Conservation (phyloP, 2,113 vertebrate species). For the Elanus axillaris region DNA sequence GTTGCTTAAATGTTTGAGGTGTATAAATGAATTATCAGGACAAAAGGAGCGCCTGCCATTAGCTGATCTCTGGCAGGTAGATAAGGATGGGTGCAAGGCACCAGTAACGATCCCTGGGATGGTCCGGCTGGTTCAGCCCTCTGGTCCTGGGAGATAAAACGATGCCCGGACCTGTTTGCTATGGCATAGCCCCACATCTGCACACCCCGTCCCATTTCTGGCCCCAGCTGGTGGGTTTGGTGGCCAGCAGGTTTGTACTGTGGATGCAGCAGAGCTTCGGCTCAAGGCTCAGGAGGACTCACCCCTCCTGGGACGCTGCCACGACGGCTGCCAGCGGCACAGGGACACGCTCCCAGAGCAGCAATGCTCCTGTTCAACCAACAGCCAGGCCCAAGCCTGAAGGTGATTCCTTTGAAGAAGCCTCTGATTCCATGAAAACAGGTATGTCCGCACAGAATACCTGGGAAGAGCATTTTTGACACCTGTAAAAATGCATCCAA, state of each 20-base stretch:
- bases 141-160: background rate
- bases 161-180: background rate
- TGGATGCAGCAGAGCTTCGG: background rate
- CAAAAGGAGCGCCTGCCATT: background rate
- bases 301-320: background rate
- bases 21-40: background rate
- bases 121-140: background rate
- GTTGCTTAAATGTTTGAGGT: background rate
- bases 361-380: background rate
- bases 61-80: background rate
- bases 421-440: background rate
- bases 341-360: background rate
- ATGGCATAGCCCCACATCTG: background rate
- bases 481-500: background rate
- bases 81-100: fast-evolving
- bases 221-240: background rate
- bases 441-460: background rate
- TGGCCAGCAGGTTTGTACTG: background rate
- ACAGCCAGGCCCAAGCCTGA: background rate
- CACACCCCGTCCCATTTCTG: background rate
- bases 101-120: background rate
- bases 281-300: background rate
- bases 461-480: background rate
- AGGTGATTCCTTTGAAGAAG: background rate
- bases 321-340: fast-evolving